phyloP scores from a whole-genome alignment of 2,113 vertebrate species.

The Gasterosteus nipponicus region DNA sequence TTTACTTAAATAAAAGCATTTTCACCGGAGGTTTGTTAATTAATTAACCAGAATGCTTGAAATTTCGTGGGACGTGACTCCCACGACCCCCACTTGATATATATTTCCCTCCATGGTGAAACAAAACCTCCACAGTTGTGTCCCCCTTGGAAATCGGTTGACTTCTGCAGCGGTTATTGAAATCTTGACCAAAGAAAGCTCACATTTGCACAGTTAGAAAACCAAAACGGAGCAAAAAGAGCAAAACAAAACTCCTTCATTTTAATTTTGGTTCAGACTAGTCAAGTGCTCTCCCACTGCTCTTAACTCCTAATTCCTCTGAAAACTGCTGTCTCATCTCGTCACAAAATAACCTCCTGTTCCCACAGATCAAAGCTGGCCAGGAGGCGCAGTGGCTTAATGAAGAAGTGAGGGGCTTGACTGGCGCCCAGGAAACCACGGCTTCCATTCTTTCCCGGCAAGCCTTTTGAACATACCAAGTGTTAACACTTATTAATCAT shows the following conservation, averaged over 20 bases:
- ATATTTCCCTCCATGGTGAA: no score
- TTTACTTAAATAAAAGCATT: no score
- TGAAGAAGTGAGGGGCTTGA: conserved; percentile 80
- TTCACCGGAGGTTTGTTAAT: no score
- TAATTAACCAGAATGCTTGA: no score
- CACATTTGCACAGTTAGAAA: no score
- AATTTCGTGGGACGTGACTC: no score
- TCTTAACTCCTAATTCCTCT: background rate
- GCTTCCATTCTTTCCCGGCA: conserved; percentile 69
- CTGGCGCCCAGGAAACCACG: conserved; percentile 58
- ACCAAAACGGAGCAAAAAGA: no score
- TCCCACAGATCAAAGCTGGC: conserved; percentile 91
- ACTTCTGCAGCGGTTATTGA: no score
- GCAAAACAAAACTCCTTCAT: background rate
- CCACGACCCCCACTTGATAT: no score
- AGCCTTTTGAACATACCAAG: conserved; percentile 83
- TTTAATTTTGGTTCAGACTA: background rate
- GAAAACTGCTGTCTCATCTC: background rate
- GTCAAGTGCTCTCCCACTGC: background rate
- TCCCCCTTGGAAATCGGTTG: no score
- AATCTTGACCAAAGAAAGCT: no score
- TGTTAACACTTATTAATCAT: conserved; percentile 90
- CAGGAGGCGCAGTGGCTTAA: conserved; percentile 88
- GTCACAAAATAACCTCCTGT: background rate
- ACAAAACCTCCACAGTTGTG: no score